These are phyloP conservation scores for Pristis pectinata DNA, from an alignment of 2,797 vertebrate genomes.

Conservation along the genomic window DNA sequence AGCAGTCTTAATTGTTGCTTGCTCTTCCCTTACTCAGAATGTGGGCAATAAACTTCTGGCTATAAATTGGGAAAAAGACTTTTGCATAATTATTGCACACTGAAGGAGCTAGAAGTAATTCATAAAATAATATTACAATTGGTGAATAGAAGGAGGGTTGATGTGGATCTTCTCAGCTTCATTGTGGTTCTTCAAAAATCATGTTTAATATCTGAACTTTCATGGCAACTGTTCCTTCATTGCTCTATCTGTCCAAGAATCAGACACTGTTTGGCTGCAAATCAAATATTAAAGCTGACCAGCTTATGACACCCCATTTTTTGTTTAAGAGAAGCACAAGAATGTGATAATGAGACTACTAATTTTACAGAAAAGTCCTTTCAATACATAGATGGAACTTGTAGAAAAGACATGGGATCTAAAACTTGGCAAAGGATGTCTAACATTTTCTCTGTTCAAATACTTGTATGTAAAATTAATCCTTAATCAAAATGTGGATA, in stretches of 20 bases:
- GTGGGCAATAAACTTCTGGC: not conserved
- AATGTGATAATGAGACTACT: too few relatives aligned
- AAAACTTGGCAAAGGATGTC: not conserved
- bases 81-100: not conserved
- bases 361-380: too few relatives aligned
- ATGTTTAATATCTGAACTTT: not conserved
- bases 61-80: not conserved
- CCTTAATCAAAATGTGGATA: not conserved
- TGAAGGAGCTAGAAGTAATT: not conserved
- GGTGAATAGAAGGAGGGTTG: not conserved
- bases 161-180: not conserved
- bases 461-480: not conserved
- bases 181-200: not conserved
- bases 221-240: not conserved
- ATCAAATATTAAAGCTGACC: not conserved
- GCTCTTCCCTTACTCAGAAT: not conserved
- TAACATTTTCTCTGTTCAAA: not conserved
- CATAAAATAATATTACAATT: not conserved
- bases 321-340: not conserved
- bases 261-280: not conserved
- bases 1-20: not conserved
- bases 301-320: not conserved
- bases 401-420: not conserved
- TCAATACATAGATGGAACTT: too few relatives aligned
- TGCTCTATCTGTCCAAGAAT: not conserved